Evolutionary conservation across 2,888 invertebrate genomes (phyloP), one percentile per base, ranked within the genome.

Genomic region (Apomyelois bistriatella): DNA sequence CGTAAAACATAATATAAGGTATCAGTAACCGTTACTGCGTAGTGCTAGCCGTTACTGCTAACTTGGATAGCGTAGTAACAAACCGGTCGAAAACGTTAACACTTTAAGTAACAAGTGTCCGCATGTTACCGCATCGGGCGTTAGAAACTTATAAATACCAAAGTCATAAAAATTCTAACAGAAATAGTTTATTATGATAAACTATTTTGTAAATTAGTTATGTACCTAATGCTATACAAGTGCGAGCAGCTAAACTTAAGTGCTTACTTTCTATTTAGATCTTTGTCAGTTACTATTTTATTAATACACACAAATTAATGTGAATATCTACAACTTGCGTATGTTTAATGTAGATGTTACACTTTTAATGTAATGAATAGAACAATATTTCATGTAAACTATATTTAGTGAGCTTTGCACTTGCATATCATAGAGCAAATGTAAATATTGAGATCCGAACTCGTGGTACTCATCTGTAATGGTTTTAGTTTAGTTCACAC

Each of bases 371-470:
- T 69, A 62, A 71, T 69, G 79, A 79, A 79, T 76, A 79, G 78
- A 66, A 65, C 53, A 66, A 67, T 66, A 64, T 72, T 74, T 72
- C 72, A 66, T 74, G 71, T 76, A 77, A 52, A 82, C 73, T 77
- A 77, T 82, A 79, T 85, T 87, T 89, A 90, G 90, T 85, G 90
- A 90, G 90, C 90, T 90, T 89, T 88, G 90, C 90, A 88, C 87
- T 90, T 89, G 90, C 90, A 90, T 90, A 90, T 90, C 90, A 90
- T 86, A 78, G 67, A 66, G 68, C 73, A 71, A 76, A 73, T 89
- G 88, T 87, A 88, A 85, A 88, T 88, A 87, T 70, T 69, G 63
- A 58, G 72, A 76, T 66, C 66, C 67, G 69, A 72, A 71, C 70
- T 76, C 71, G 64, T 74, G 60, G 7, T 32, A 32, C 32, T 32